These are phyloP conservation scores for Clarias fuscus DNA, from an alignment of 2,797 vertebrate genomes.

Conservation along the genomic window DNA sequence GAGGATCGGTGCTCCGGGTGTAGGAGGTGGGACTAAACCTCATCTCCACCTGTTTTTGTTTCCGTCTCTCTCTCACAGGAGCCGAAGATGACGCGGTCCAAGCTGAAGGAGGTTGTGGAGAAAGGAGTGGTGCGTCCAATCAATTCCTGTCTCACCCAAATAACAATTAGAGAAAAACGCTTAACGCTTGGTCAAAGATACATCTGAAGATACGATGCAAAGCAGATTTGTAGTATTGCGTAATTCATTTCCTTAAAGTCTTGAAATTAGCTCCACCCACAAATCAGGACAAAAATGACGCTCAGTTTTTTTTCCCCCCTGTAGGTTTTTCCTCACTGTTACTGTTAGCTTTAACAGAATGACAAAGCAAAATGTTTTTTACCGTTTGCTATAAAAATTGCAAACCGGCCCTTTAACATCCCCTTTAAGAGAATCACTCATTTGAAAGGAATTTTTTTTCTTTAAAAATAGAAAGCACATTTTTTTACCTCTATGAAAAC, in stretches of 20 bases:
- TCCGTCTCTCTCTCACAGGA: slow-evolving; percentile 72
- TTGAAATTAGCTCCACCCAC: slow-evolving; percentile 5
- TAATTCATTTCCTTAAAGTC: not conserved
- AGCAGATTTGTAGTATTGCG: not conserved
- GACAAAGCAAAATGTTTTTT: not conserved
- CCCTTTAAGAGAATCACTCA: not conserved
- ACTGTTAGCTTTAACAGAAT: not conserved
- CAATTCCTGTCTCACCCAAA: not conserved
- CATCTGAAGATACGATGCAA: not conserved
- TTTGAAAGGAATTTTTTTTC: not conserved
- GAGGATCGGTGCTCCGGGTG: not conserved
- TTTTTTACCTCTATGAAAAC: too few species aligned
- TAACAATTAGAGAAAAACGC: not conserved
- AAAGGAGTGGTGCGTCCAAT: slow-evolving; percentile 87
- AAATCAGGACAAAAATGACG: not conserved
- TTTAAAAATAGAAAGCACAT: too few species aligned
- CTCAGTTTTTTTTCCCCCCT: not conserved
- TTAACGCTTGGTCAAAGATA: not conserved
- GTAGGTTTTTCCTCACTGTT: not conserved
- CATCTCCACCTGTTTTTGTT: not conserved
- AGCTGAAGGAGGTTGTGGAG: slow-evolving; percentile 93
- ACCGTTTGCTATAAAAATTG: not conserved
- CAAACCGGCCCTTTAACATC: not conserved
- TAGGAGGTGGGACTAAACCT: not conserved
- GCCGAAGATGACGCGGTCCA: slow-evolving; percentile 97